phyloP scores from a whole-genome alignment of 2,888 invertebrate species.

The Apamea epomidion region DNA sequence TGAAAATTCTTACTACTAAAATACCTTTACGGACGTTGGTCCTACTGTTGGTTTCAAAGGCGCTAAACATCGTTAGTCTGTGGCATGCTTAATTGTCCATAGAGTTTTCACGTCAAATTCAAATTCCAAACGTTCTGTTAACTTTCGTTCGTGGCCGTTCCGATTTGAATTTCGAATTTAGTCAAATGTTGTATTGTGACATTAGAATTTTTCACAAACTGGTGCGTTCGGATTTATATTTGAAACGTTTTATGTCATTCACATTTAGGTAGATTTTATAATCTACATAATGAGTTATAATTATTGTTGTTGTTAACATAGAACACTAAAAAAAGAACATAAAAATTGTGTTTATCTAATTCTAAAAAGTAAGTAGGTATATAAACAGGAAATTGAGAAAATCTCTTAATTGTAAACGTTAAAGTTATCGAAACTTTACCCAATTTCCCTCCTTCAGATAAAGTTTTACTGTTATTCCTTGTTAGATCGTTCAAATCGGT shows the following conservation, averaged over 20 bases:
- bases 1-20: background rate
- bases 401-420: background rate
- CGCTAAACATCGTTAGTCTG: constrained; percentile 21
- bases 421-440: constrained; percentile 8
- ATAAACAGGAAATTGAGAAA: background rate
- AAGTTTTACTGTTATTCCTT: constrained; percentile 7
- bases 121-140: constrained; percentile 47
- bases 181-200: constrained; percentile 30
- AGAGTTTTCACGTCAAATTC: constrained; percentile 52
- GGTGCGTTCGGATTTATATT: constrained; percentile 6
- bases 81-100: constrained; percentile 51
- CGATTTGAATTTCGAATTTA: constrained; percentile 61
- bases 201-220: constrained; percentile 35
- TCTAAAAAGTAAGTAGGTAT: background rate
- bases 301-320: background rate
- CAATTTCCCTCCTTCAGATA: constrained; percentile 13
- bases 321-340: background rate
- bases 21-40: background rate
- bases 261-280: background rate
- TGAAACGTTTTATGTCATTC: background rate
- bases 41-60: constrained; percentile 6
- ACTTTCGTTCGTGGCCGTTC: constrained; percentile 34
- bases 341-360: background rate
- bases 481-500: constrained; percentile 18
- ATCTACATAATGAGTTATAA: background rate